These are phyloP conservation scores for Syngnathus scovelli DNA, from an alignment of 2,113 vertebrate species.

Conservation along the genomic window DNA sequence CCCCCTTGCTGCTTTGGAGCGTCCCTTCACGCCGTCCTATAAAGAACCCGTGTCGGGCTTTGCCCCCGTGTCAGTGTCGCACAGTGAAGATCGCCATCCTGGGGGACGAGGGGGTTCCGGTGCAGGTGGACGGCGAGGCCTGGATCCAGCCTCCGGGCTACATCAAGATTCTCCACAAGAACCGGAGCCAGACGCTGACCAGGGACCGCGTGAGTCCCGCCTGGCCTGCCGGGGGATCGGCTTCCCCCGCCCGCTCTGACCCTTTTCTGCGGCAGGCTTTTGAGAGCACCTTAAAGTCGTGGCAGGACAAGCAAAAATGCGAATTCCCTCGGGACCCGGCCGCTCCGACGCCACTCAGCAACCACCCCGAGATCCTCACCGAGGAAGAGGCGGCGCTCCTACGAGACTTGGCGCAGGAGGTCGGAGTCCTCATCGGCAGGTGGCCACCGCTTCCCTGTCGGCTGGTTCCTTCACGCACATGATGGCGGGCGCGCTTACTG, in stretches of 20 bases:
- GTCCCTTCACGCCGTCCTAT: no score
- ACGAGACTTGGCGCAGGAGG: slow-evolving; percentile 84
- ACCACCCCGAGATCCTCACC: slow-evolving; percentile 83
- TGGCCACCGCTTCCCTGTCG: slow-evolving; percentile 25
- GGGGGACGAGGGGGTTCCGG: slow-evolving; percentile 92
- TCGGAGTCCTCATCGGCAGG: slow-evolving; percentile 90
- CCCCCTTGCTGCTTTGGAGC: no score
- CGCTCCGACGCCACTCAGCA: slow-evolving; percentile 65
- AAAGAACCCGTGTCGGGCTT: no score
- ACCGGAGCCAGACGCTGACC: slow-evolving; percentile 92
- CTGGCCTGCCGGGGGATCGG: fast-evolving
- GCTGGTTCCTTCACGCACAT: neutral
- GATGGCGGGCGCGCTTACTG: no score
- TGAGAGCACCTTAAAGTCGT: slow-evolving; percentile 94
- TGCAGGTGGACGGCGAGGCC: slow-evolving; percentile 98
- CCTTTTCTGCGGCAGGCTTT: slow-evolving; percentile 75
- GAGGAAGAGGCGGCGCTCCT: slow-evolving; percentile 87
- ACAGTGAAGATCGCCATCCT: slow-evolving; percentile 95
- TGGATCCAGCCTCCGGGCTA: slow-evolving; percentile 95
- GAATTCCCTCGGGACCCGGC: slow-evolving; percentile 76
- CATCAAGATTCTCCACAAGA: slow-evolving; percentile 95
- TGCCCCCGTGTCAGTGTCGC: slow-evolving; percentile 76
- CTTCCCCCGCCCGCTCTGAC: neutral
- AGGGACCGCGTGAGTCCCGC: slow-evolving; percentile 82
- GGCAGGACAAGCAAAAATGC: slow-evolving; percentile 97